phyloP scores from a whole-genome alignment of 1,140 invertebrate species.

The Trichoplusia ni region DNA sequence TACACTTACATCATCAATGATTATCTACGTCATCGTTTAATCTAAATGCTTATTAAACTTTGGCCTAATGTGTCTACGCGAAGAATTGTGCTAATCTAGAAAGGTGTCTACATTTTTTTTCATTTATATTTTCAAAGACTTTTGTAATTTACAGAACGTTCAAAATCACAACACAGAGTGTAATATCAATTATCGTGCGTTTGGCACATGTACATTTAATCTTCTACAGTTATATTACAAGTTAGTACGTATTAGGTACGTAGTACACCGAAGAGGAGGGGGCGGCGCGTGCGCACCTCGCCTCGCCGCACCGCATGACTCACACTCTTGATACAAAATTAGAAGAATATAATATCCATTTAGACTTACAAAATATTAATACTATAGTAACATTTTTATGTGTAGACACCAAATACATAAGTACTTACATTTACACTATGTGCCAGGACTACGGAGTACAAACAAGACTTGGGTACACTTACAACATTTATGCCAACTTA shows the following conservation, averaged over 20 bases:
- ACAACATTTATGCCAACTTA: conserved; percentile 38
- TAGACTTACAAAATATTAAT: conserved; percentile 77
- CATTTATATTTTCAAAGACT: conserved; percentile 74
- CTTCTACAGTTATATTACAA: conserved; percentile 69
- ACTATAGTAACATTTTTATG: conserved; percentile 67
- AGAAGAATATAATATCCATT: conserved; percentile 81
- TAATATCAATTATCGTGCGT: conserved; percentile 79
- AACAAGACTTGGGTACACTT: conserved; percentile 35
- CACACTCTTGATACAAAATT: conserved; percentile 74
- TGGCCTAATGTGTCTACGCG: conserved; percentile 77
- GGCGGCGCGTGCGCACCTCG: conserved; percentile 38
- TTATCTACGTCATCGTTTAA: conserved; percentile 67
- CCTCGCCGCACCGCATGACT: conserved; percentile 20
- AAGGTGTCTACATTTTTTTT: conserved; percentile 75
- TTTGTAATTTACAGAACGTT: conserved; percentile 80
- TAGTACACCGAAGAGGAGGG: conserved; percentile 40
- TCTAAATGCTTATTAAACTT: conserved; percentile 75
- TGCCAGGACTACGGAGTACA: conserved; percentile 41
- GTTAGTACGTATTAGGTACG: conserved; percentile 65
- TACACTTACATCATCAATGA: conserved; percentile 71
- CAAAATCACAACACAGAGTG: conserved; percentile 82
- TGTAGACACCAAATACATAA: conserved; percentile 75
- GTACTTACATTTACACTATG: conserved; percentile 58
- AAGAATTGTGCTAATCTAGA: conserved; percentile 81
- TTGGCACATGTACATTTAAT: conserved; percentile 68